These are phyloP conservation scores for Neotoma lepida DNA, from an alignment of 2,113 vertebrate genomes.

Conservation along the genomic window DNA sequence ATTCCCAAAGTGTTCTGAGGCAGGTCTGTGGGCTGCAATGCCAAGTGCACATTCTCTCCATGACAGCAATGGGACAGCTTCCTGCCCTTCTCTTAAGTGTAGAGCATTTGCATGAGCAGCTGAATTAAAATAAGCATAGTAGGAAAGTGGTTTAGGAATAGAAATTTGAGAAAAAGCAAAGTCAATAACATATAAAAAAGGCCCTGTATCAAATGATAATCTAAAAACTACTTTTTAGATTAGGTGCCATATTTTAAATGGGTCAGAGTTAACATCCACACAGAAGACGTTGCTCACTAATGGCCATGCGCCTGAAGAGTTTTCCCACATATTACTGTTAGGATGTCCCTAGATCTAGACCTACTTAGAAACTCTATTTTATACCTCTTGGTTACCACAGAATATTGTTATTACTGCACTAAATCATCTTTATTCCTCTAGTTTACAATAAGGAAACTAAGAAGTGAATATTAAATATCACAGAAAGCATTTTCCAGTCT, in stretches of 20 bases:
- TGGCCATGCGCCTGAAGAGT: background rate
- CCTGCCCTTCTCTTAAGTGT: constrained; percentile 45
- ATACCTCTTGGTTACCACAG: background rate
- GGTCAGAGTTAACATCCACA: background rate
- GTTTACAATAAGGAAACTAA: background rate
- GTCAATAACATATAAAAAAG: background rate
- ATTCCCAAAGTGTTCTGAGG: constrained; percentile 63
- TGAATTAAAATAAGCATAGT: constrained; percentile 68
- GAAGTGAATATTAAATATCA: background rate
- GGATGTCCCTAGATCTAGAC: constrained; percentile 18
- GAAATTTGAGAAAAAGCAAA: constrained; percentile 51
- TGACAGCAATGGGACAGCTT: background rate
- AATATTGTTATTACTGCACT: background rate
- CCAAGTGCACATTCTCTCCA: constrained; percentile 51
- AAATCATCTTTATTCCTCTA: background rate
- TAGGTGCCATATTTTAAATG: background rate
- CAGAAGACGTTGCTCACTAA: background rate
- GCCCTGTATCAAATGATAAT: background rate
- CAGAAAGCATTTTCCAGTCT: background rate
- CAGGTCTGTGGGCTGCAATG: background rate
- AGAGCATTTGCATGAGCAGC: constrained; percentile 37
- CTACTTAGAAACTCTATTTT: background rate
- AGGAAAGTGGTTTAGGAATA: constrained; percentile 41
- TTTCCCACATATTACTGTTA: background rate
- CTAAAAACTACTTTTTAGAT: background rate